Evolutionary conservation across 1,140 invertebrate species (phyloP).

Genomic region (Goniozus legneri): DNA sequence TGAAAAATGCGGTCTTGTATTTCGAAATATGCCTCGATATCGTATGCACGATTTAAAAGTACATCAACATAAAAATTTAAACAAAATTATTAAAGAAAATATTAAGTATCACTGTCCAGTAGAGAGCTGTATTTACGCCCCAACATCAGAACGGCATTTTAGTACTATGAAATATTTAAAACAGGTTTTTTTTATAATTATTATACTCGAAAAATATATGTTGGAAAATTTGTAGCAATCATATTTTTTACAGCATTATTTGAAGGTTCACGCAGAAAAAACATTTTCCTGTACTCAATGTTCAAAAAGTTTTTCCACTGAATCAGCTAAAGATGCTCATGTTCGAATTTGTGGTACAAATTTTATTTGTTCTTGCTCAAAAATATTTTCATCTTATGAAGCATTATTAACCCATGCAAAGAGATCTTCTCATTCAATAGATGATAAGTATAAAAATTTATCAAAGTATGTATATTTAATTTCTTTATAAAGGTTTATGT

Average conservation of each 20-base stretch:
- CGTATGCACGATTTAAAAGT: constrained; percentile 47
- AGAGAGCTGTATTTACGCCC: constrained; percentile 43
- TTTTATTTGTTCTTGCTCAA: constrained; percentile 57
- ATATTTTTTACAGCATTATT: constrained; percentile 55
- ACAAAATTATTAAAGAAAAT: constrained; percentile 36
- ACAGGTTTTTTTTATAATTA: constrained; percentile 37
- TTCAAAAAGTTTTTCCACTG: constrained; percentile 57
- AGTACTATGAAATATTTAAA: constrained; percentile 50
- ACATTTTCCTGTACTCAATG: constrained; percentile 55
- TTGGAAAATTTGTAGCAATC: not conserved
- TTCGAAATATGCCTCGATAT: constrained; percentile 41
- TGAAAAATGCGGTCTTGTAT: constrained; percentile 40
- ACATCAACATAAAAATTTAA: constrained; percentile 40
- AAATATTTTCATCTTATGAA: constrained; percentile 55
- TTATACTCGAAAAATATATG: not conserved
- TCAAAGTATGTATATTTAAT: constrained; percentile 27
- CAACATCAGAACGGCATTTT: constrained; percentile 41
- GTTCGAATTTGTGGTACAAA: constrained; percentile 51
- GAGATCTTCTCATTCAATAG: constrained; percentile 52
- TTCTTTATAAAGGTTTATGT: constrained; percentile 4
- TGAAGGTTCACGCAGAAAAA: constrained; percentile 62
- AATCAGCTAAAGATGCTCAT: constrained; percentile 51
- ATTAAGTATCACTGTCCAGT: constrained; percentile 48
- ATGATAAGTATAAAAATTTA: constrained; percentile 43
- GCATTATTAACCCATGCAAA: constrained; percentile 60